Evolutionary conservation across 2,888 invertebrate species (phyloP).

Genomic region (Cheilosia grossa): DNA sequence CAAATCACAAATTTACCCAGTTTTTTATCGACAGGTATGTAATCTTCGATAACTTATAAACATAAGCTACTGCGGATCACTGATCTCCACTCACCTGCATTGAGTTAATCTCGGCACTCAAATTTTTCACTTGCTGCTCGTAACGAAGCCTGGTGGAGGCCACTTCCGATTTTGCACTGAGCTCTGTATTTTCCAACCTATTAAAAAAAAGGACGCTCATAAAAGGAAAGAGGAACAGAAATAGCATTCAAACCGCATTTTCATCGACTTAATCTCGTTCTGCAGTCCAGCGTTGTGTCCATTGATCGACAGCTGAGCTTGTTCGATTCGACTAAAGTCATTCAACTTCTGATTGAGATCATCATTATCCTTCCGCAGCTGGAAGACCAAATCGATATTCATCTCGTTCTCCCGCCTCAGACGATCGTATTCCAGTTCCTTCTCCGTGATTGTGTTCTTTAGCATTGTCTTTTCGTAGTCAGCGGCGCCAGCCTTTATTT

Average conservation of each 20-base stretch:
- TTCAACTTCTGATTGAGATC: constrained; percentile 91
- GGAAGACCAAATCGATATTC: constrained; percentile 89
- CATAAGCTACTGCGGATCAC: not conserved
- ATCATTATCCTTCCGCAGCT: constrained; percentile 90
- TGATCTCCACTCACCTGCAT: constrained; percentile 86
- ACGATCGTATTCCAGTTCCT: constrained; percentile 89
- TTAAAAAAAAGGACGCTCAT: not conserved
- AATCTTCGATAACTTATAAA: not conserved
- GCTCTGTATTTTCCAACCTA: constrained; percentile 87
- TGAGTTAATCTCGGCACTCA: constrained; percentile 92
- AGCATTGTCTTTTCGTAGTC: constrained; percentile 88
- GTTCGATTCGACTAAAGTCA: constrained; percentile 93
- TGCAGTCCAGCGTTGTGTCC: constrained; percentile 90
- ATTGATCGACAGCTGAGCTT: constrained; percentile 90
- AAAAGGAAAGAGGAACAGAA: constrained; percentile 76
- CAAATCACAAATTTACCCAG: too few relatives aligned
- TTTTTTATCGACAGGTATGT: too few relatives aligned
- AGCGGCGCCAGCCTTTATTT: constrained; percentile 77
- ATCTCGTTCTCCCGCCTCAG: constrained; percentile 88
- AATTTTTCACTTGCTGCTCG: constrained; percentile 91
- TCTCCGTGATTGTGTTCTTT: constrained; percentile 89
- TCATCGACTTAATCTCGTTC: constrained; percentile 89
- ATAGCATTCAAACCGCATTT: constrained; percentile 84
- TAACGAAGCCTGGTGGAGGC: constrained; percentile 92
- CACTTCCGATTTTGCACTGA: constrained; percentile 90